Evolutionary conservation across 2,113 vertebrate genomes (phyloP).

Genomic region (Heptranchias perlo): DNA sequence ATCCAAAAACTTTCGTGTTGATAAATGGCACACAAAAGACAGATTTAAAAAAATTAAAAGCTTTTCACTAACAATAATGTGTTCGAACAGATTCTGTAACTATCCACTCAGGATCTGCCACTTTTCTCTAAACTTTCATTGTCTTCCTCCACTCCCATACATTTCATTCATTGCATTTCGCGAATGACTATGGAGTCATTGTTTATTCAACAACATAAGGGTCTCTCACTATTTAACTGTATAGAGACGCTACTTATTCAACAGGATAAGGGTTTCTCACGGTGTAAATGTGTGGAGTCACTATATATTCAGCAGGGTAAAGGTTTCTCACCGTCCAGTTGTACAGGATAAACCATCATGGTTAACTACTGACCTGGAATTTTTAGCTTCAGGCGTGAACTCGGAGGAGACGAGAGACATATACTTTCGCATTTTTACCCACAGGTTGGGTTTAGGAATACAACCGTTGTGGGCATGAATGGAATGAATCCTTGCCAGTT

Average conservation of each 20-base stretch:
- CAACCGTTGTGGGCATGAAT: constrained; percentile 91
- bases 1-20: not conserved
- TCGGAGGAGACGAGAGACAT: constrained; percentile 82
- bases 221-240: not conserved
- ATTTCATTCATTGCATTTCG: not conserved
- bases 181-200: not conserved
- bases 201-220: not conserved
- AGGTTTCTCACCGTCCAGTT: not conserved
- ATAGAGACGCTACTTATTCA: not conserved
- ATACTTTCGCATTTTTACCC: constrained; percentile 86
- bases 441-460: constrained; percentile 83
- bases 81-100: not conserved
- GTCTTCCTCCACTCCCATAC: not conserved
- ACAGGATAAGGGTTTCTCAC: not conserved
- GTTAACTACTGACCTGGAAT: constrained; percentile 66
- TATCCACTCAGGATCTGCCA: not conserved
- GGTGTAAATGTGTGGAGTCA: not conserved
- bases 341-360: not conserved
- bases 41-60: not conserved
- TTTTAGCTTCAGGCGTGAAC: constrained; percentile 69
- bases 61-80: not conserved
- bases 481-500: constrained; percentile 89
- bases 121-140: not conserved
- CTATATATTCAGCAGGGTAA: not conserved
- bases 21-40: not conserved